Evolutionary conservation across 2,797 vertebrate genomes (phyloP).

Genomic region (Psittacula echo): DNA sequence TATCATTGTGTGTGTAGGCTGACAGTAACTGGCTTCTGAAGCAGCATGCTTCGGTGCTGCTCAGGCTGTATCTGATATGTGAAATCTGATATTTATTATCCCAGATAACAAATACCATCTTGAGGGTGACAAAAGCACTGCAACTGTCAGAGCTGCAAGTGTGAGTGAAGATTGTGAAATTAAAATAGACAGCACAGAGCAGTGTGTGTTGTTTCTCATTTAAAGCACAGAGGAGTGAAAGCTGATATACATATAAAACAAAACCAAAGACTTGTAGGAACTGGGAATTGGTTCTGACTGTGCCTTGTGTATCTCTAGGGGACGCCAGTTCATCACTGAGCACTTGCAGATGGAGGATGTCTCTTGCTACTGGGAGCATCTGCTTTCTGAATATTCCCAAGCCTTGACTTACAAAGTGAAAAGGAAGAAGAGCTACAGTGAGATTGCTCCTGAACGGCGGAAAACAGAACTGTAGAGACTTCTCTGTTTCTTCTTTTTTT

Average conservation of each 20-base stretch:
- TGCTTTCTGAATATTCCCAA: conserved; percentile 87
- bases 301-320: conserved; percentile 79
- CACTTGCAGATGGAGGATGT: conserved; percentile 92
- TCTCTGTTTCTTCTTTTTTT: not conserved
- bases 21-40: not conserved
- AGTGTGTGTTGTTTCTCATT: not conserved
- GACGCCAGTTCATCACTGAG: conserved; percentile 87
- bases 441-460: conserved; percentile 77
- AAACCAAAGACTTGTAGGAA: not conserved
- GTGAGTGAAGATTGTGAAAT: not conserved
- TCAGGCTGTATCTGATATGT: not conserved
- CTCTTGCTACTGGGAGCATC: conserved; percentile 93
- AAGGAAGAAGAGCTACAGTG: conserved; percentile 79
- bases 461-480: conserved; percentile 85
- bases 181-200: not conserved
- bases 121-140: conserved; percentile 54
- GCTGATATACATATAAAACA: not conserved
- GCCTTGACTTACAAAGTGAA: conserved; percentile 89
- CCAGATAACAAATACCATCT: conserved; percentile 55
- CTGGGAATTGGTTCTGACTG: conserved; percentile 30
- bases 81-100: conserved; percentile 48
- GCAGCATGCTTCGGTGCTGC: not conserved
- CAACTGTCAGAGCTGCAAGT: not conserved
- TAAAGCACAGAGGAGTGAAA: not conserved
- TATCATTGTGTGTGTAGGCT: not conserved